Evolutionary conservation across 2,888 invertebrate genomes (phyloP).

Genomic region (Watsonalla cultraria): DNA sequence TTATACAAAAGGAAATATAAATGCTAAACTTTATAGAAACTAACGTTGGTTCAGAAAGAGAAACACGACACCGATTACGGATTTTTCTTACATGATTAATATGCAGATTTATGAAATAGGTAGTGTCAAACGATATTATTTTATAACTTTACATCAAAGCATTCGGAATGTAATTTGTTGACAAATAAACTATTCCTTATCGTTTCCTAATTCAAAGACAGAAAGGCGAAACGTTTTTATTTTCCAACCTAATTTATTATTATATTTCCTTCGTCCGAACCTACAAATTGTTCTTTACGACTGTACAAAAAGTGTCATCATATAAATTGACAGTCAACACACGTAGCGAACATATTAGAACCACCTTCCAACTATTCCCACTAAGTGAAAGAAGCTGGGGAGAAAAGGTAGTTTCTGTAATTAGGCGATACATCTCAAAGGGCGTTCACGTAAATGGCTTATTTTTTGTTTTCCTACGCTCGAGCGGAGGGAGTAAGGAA

Average conservation of each 20-base stretch:
- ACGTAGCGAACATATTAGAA: conserved; percentile 32
- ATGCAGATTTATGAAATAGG: no score
- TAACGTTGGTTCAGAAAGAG: no score
- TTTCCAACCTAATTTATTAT: not conserved
- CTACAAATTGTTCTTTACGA: not conserved
- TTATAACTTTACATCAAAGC: no score
- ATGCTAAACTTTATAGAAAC: no score
- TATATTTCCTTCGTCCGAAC: no score
- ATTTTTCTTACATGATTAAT: no score
- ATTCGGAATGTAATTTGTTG: no score
- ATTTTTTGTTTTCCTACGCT: conserved; percentile 33
- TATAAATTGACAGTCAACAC: conserved; percentile 24
- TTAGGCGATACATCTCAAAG: conserved; percentile 55
- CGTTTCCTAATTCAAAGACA: not conserved
- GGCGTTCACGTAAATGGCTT: conserved; percentile 51
- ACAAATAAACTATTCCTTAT: no score
- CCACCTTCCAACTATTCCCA: conserved; percentile 8
- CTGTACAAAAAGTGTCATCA: conserved; percentile 25
- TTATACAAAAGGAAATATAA: no score
- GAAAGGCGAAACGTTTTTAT: not conserved
- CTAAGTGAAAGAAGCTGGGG: conserved; percentile 24
- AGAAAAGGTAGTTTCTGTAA: conserved; percentile 43
- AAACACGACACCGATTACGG: no score
- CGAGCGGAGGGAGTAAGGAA: conserved; percentile 23
- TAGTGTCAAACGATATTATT: no score